phyloP scores from a whole-genome alignment of 2,888 invertebrate genomes.

The Tipula helvola region DNA sequence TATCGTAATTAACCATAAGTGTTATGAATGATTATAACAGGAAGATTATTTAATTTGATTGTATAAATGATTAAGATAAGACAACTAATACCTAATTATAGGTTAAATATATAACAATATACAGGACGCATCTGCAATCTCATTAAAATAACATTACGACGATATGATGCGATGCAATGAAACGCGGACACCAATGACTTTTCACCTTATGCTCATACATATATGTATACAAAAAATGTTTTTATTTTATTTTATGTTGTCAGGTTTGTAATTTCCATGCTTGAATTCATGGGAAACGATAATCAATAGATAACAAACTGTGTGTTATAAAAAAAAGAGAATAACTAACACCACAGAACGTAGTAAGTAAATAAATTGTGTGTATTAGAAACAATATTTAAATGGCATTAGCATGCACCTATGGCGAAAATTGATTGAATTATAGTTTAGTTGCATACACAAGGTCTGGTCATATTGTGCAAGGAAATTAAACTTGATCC shows the following conservation, averaged over 20 bases:
- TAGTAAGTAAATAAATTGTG: not conserved
- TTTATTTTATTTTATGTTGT: not conserved
- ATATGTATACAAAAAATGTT: not conserved
- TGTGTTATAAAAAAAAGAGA: not conserved
- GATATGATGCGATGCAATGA: not conserved
- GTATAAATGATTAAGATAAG: not conserved
- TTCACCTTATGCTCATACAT: not conserved
- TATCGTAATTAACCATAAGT: not conserved
- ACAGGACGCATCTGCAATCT: not conserved
- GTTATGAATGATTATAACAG: not conserved
- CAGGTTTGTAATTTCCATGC: not conserved
- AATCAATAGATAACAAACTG: not conserved
- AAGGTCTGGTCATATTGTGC: not conserved
- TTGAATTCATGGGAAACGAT: not conserved
- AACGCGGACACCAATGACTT: not conserved
- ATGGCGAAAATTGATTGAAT: not conserved
- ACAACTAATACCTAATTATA: not conserved
- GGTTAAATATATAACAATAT: not conserved
- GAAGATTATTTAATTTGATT: not conserved
- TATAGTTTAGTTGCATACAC: no score
- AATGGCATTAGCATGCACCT: not conserved
- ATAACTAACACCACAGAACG: not conserved
- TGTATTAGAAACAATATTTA: not conserved
- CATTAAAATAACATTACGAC: not conserved
- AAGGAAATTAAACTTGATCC: not conserved